A percentile compares a stretch with the other conserved stretches of the same genome.
These are phyloP conservation scores for Xenus cinereus DNA, from an alignment of 2,113 vertebrate species.

Conservation along the genomic window DNA sequence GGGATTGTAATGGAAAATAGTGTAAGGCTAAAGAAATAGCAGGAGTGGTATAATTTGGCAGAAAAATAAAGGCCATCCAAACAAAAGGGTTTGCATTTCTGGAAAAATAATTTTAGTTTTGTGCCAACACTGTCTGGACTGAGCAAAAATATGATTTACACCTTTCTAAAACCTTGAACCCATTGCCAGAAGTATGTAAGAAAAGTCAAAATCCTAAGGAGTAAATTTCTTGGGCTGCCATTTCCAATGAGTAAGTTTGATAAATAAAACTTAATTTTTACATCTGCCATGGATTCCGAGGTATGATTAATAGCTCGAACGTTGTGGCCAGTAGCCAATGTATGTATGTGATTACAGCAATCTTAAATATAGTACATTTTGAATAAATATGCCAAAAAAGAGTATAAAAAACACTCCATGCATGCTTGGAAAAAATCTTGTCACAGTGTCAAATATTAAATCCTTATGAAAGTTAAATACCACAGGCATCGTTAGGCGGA, in stretches of 20 bases:
- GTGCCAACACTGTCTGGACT: conserved; percentile 50
- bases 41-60: conserved; percentile 59
- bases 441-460: conserved; percentile 56
- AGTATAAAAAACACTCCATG: conserved; percentile 16
- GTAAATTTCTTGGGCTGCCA: conserved; percentile 31
- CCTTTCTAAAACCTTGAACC: conserved; percentile 54
- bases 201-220: conserved; percentile 32
- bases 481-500: background rate
- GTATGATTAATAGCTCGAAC: conserved; percentile 55
- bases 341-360: conserved; percentile 55
- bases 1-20: conserved; percentile 28
- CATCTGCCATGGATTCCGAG: conserved; percentile 44
- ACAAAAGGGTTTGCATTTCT: conserved; percentile 44
- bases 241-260: conserved; percentile 53
- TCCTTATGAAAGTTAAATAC: conserved; percentile 50
- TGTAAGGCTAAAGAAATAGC: conserved; percentile 45
- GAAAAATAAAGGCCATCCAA: conserved; percentile 61
- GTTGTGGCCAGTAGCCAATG: conserved; percentile 47
- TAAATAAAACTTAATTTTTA: conserved; percentile 67
- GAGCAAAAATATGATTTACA: conserved; percentile 66
- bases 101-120: conserved; percentile 56
- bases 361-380: conserved; percentile 47
- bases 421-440: conserved; percentile 40
- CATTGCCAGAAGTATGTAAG: conserved; percentile 37
- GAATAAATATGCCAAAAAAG: conserved; percentile 54